Conservation (phyloP, 1,140 invertebrate species). For the Cyphomyrmex costatus region DNA sequence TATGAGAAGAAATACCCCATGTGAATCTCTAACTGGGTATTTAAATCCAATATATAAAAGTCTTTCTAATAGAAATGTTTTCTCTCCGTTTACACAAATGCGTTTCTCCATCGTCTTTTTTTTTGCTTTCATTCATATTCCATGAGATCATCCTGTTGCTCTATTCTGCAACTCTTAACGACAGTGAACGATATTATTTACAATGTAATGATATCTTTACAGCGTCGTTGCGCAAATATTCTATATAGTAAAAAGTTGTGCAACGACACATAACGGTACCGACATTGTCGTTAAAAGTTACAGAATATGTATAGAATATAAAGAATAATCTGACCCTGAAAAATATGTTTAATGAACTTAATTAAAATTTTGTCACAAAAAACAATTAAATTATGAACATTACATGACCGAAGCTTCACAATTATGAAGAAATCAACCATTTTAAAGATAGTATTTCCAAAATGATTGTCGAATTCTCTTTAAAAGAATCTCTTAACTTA, state of each 20-base stretch:
- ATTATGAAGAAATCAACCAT: neutral
- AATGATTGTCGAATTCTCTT: neutral
- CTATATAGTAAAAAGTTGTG: no score
- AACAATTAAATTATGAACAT: neutral
- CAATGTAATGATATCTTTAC: no score
- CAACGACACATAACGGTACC: no score
- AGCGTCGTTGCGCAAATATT: no score
- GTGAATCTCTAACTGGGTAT: neutral
- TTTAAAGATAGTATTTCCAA: neutral
- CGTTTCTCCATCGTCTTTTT: neutral
- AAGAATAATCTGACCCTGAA: no score
- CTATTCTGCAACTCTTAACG: no score
- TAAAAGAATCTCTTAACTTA: neutral
- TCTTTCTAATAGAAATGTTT: no score
- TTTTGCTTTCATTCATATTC: slow-evolving; percentile 14
- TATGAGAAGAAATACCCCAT: neutral
- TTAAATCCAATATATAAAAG: neutral
- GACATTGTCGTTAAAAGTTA: no score
- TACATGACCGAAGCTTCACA: slow-evolving; percentile 2
- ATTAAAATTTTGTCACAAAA: slow-evolving; percentile 34
- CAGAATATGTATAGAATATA: no score
- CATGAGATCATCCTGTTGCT: neutral
- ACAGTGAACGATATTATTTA: no score
- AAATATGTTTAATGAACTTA: slow-evolving; percentile 17
- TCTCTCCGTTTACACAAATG: neutral